Evolutionary conservation across 2,113 vertebrate species (phyloP).

Genomic region (Dicaeum eximium): DNA sequence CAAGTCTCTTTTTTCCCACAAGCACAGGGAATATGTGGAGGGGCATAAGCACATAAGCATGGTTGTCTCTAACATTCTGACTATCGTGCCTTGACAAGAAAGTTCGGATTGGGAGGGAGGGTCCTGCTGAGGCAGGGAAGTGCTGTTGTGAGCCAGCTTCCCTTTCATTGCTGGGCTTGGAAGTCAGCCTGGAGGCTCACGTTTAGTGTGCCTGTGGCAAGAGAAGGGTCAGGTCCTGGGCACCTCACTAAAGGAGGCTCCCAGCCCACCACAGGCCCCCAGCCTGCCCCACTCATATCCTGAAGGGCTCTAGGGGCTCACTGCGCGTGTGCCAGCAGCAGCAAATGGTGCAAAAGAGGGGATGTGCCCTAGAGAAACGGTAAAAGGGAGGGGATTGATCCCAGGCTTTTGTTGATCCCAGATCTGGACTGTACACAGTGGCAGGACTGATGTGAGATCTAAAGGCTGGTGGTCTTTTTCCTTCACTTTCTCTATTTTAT

Average conservation of each 20-base stretch:
- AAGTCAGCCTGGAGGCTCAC: not conserved
- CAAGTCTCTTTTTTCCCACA: not conserved
- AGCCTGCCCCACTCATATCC: not conserved
- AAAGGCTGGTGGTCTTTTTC: not conserved
- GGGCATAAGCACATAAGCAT: not conserved
- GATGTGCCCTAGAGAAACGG: not conserved
- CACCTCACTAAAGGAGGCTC: not conserved
- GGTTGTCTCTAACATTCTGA: not conserved
- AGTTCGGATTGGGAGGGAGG: not conserved
- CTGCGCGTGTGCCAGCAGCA: accelerated
- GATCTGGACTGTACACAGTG: accelerated
- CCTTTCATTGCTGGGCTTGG: not conserved
- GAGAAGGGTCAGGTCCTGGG: not conserved
- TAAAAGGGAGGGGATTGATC: not conserved
- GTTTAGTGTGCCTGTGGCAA: not conserved
- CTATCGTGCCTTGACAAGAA: not conserved
- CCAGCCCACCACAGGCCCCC: not conserved
- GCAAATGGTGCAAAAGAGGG: accelerated
- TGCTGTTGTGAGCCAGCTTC: not conserved
- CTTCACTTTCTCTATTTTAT: not conserved
- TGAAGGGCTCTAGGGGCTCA: not conserved
- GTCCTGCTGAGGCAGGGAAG: not conserved
- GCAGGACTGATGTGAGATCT: not conserved
- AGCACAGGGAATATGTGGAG: not conserved
- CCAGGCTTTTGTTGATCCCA: not conserved